Percentiles rank a stretch among this genome's conserved stretches.
Conservation (phyloP, 2,797 vertebrate genomes). For the Taenioides sp. region DNA sequence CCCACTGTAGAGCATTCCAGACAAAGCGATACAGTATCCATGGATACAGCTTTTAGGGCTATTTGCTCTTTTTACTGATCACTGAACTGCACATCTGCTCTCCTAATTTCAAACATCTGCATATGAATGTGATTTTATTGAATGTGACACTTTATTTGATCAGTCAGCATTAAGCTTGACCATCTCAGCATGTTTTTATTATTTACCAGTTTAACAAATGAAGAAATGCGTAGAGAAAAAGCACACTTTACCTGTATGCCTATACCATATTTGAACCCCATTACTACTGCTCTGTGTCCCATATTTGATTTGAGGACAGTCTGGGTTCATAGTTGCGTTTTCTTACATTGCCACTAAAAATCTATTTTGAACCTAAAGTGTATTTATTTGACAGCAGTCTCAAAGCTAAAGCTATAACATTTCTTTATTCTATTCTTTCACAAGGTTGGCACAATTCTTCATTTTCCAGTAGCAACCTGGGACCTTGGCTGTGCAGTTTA, state of each 20-base stretch:
- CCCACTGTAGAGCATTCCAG: no score
- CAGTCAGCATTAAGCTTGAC: background rate
- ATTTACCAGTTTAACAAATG: background rate
- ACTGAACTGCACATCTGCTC: background rate
- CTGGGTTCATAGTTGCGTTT: conserved; percentile 1
- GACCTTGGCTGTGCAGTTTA: conserved; percentile 31
- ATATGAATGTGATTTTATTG: background rate
- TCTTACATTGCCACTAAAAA: conserved; percentile 2
- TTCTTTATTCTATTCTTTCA: conserved; percentile 3
- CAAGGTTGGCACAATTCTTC: conserved; percentile 17
- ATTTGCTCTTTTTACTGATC: background rate
- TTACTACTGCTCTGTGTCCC: background rate
- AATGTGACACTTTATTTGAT: background rate
- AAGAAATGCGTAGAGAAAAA: background rate
- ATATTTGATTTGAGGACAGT: conserved; percentile 1
- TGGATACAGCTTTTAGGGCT: no score
- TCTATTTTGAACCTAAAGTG: conserved; percentile 9
- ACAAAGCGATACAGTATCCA: no score
- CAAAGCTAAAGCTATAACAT: background rate
- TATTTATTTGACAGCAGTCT: conserved; percentile 2
- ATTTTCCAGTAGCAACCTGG: conserved; percentile 8
- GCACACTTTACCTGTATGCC: background rate
- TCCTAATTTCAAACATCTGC: conserved; percentile 1
- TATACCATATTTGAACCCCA: background rate
- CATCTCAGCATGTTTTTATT: background rate